A percentile compares a stretch with the other conserved stretches of the same genome.
phyloP scores from a whole-genome alignment of 2,888 invertebrate species.

The Aricia artaxerxes region DNA sequence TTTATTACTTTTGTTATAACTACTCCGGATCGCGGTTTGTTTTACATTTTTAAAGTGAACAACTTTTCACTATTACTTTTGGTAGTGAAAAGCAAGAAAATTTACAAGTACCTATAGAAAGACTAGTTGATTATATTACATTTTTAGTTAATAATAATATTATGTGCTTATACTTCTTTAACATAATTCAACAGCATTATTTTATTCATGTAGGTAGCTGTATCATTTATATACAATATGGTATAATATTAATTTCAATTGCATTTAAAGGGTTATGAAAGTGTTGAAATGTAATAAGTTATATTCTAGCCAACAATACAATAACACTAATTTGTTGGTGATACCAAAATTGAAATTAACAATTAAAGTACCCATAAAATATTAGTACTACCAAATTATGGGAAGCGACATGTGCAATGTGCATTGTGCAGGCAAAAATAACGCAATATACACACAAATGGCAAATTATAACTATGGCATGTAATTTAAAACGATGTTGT shows the following conservation, averaged over 20 bases:
- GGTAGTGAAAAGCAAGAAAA: neutral
- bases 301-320: neutral
- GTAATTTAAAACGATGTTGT: conserved; percentile 29
- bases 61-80: neutral
- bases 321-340: neutral
- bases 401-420: conserved; percentile 30
- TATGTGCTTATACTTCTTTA: too few species aligned
- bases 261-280: neutral
- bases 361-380: conserved; percentile 18
- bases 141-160: too few species aligned
- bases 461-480: conserved; percentile 26
- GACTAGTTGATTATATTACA: neutral
- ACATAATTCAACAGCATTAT: too few species aligned
- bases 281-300: neutral
- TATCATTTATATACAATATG: too few species aligned
- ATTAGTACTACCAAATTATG: conserved; percentile 24
- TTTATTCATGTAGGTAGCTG: too few species aligned
- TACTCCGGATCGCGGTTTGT: neutral
- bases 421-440: conserved; percentile 22
- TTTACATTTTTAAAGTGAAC: neutral
- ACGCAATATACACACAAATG: conserved; percentile 21
- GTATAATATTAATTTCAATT: too few species aligned
- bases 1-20: conserved; percentile 13
- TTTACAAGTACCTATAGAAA: neutral
- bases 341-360: conserved; percentile 24